A percentile compares a stretch with the other conserved stretches of the same genome.
These are phyloP conservation scores for Acanthis flammea DNA, from an alignment of 2,797 vertebrate genomes.

Conservation along the genomic window DNA sequence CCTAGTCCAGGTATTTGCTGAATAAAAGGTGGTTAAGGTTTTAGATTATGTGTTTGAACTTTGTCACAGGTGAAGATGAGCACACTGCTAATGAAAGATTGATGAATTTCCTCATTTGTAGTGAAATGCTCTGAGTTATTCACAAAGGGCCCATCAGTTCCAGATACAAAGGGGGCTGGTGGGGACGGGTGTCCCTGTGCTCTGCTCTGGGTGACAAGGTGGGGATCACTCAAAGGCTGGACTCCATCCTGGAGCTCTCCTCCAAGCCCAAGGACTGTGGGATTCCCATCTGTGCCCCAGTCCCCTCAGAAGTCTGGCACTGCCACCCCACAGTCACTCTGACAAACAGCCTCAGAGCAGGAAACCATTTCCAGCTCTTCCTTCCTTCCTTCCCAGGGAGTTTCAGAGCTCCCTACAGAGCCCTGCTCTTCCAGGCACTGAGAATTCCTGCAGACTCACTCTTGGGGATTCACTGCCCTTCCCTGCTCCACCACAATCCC, in stretches of 20 bases:
- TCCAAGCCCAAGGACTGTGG: neutral
- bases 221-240: neutral
- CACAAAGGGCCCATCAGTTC: neutral
- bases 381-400: neutral
- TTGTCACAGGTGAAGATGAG: neutral
- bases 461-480: neutral
- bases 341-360: neutral
- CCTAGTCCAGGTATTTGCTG: neutral
- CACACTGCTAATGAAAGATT: neutral
- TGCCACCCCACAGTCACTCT: constrained; percentile 4
- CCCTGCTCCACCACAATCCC: neutral
- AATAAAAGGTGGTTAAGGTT: neutral
- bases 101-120: neutral
- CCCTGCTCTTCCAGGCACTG: neutral
- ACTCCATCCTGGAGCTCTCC: neutral
- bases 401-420: neutral
- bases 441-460: neutral
- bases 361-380: constrained; percentile 27
- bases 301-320: neutral
- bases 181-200: neutral
- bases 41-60: neutral
- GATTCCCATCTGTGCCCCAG: neutral
- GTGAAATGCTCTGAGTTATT: neutral
- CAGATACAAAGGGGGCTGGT: neutral
- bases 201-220: neutral